Base-by-base conservation (phyloP, 1,140 invertebrate genomes). In the Pogonus chalceus region DNA sequence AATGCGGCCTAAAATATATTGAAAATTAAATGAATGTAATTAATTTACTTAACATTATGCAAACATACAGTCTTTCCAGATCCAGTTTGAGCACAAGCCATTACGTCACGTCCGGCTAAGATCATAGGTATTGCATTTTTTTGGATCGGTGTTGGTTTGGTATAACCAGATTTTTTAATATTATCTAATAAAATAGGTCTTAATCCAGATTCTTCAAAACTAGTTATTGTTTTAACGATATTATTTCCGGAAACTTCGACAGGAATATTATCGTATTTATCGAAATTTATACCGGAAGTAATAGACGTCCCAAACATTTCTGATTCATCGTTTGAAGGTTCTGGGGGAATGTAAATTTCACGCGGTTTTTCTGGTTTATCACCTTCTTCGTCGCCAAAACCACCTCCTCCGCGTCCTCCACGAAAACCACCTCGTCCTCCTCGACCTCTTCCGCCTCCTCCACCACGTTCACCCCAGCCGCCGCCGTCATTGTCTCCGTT, bases 61-160 rank as follows among this genome's bases (percentile, higher is more conserved):
- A n/a, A n/a, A 56, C 1, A 26, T 26, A 43, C 18, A 24, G 23
- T 54, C 43, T 23, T 98, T 26, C 96, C 96, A 0, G 92, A 96
- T 0, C 96, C 96, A 35, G 96, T 99, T 72, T 98, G 94, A 0
- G 96, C 95, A 69, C 95, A 98, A 0, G 85, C 94, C 93, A 98
- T 98, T 7, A 98, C 61, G 75, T 98, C 95, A 46, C 90, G 69
- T 2, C 84, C 83, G 0, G 55, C 71, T 64, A 83, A 69, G 35
- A 98, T 84, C 14, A 90, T 85, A 0, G 95, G 92, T 46, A 97
- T 84, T 0, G 90, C 82, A 58, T 88, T 75, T 63, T 95, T 94
- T 65, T 99, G 96, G 35, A 99, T 87, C 0, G 95, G 94, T 0
- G 95, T 98, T 0, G 94, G 92, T 60, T 82, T 86, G 0, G 61